These are phyloP conservation scores for Tylochromis polylepis DNA, from an alignment of 2,113 vertebrate genomes.

Conservation along the genomic window DNA sequence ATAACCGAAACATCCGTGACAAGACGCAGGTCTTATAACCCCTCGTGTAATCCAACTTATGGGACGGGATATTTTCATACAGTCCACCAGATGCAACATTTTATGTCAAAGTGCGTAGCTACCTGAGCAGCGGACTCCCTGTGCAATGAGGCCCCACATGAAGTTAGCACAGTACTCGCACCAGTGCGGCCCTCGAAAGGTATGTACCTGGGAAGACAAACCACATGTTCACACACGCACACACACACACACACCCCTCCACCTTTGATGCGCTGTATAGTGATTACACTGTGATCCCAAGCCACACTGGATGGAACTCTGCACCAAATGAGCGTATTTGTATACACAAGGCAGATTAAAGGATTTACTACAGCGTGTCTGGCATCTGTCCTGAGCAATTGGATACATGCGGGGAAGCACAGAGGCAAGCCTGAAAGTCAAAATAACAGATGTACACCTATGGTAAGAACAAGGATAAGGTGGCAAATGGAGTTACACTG, in stretches of 20 bases:
- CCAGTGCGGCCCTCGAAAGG: conserved; percentile 95
- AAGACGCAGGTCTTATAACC: neutral
- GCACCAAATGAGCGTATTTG: conserved; percentile 47
- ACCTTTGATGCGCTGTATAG: neutral
- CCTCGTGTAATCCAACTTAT: neutral
- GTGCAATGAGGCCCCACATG: conserved; percentile 99
- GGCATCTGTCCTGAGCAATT: conserved; percentile 62
- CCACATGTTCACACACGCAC: neutral
- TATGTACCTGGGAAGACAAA: conserved; percentile 83
- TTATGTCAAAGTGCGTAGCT: conserved; percentile 23
- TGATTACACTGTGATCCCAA: conserved; percentile 26
- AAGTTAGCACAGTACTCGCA: conserved; percentile 99
- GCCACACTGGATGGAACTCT: conserved; percentile 9
- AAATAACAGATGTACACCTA: conserved; percentile 55
- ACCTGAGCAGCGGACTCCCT: conserved; percentile 98
- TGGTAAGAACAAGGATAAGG: conserved; percentile 26
- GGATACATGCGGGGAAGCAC: conserved; percentile 27
- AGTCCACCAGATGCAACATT: neutral
- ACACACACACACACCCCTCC: neutral
- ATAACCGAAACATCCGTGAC: neutral
- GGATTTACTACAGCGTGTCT: conserved; percentile 59
- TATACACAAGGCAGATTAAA: conserved; percentile 64
- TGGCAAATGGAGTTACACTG: conserved; percentile 6
- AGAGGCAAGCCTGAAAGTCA: conserved; percentile 2
- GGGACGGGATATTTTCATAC: neutral